Percentiles rank a stretch among this genome's conserved stretches.
These are phyloP conservation scores for Mesochorus sp. DNA, from an alignment of 2,888 invertebrate species.

Conservation along the genomic window DNA sequence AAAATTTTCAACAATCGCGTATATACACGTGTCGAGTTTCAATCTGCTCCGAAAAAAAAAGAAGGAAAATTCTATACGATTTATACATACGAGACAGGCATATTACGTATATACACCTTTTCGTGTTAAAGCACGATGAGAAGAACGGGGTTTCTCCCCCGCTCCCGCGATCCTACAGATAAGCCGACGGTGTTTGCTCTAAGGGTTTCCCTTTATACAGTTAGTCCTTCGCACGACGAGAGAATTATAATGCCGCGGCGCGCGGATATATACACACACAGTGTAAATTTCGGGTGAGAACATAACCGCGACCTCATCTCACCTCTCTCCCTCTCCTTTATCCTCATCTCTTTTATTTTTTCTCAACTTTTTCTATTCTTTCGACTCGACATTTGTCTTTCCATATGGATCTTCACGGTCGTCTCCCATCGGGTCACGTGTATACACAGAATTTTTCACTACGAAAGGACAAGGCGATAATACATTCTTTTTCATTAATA, in stretches of 20 bases:
- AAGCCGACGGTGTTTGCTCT: constrained; percentile 64
- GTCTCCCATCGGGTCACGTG: constrained; percentile 16
- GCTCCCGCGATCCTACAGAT: constrained; percentile 60
- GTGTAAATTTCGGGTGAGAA: constrained; percentile 58
- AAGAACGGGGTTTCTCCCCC: constrained; percentile 9
- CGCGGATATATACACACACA: constrained; percentile 10
- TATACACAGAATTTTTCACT: not conserved
- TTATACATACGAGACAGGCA: not conserved
- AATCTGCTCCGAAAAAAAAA: not conserved
- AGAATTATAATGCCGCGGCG: constrained; percentile 76
- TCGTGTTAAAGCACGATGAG: constrained; percentile 43
- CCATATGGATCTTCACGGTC: not conserved
- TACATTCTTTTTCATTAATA: no score
- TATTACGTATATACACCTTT: constrained; percentile 45
- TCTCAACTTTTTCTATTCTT: constrained; percentile 31
- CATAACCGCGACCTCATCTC: constrained; percentile 49
- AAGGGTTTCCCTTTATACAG: constrained; percentile 75
- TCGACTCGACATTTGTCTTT: constrained; percentile 37
- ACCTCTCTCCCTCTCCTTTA: constrained; percentile 27
- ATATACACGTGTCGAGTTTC: no score
- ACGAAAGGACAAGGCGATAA: no score
- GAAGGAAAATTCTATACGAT: constrained; percentile 15
- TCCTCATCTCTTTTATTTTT: constrained; percentile 12
- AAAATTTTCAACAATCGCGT: not conserved
- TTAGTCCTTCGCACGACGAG: constrained; percentile 73